Evolutionary conservation across 1,140 invertebrate genomes (phyloP), one percentile per base, ranked within the genome.

Genomic region (Schmidtea mediterranea): DNA sequence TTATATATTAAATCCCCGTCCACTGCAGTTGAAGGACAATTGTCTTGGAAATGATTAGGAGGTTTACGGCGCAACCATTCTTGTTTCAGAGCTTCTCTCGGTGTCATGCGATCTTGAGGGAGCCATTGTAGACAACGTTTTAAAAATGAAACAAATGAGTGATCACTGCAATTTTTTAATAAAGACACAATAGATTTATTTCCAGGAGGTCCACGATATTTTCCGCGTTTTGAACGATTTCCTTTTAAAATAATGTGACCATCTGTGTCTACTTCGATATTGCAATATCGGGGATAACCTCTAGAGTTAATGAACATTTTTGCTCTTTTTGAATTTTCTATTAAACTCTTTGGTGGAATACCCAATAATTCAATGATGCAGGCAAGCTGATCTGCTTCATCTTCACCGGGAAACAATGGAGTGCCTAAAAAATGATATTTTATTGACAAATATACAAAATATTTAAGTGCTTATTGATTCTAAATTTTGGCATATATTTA

Each of bases 41-140:
- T n/a, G n/a, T n/a, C n/a, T n/a, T n/a, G n/a, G n/a, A n/a, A n/a
- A n/a, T n/a, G n/a, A n/a, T n/a, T n/a, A n/a, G n/a, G n/a, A n/a
- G n/a, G n/a, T 36, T n/a, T n/a, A 36, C 36, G n/a, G 8, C n/a
- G 36, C 8, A 43, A 23, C 90, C 89, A 95, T 23, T 76, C 73
- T 70, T 98, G 92, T 49, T 80, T 73, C 13, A 97, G 67, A 8
- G 90, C 92, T 54, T 78, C 76, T 48, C 73, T 71, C 0, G 90
- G 87, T 6, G 83, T 92, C 72, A 97, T 76, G 40, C 92, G 72
- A 47, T 74, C 72, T 22, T 80, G 76, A 1, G 89, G 87, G 69
- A 92, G 84, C 87, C 87, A 94, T 55, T 90, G 82, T 23, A 95
- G 69, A 63, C 86, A 92, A 40, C 78, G 73, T 80, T 66, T 83